A percentile compares a stretch with the other conserved stretches of the same genome.
phyloP scores from a whole-genome alignment of 1,140 invertebrate genomes.

The Homarus americanus region DNA sequence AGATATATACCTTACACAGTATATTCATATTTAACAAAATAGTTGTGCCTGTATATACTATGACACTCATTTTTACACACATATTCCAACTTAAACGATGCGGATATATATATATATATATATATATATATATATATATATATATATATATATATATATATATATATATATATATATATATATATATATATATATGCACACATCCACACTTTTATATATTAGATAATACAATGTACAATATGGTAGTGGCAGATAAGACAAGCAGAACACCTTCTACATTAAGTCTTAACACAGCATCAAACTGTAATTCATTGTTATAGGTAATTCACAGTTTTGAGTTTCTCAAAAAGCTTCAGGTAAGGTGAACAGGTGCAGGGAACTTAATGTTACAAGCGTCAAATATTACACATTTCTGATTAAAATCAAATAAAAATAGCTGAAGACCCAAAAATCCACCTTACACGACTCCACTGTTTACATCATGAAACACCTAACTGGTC shows the following conservation, averaged over 20 bases:
- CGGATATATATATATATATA: neutral
- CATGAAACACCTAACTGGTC: no score
- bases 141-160: constrained; percentile 13
- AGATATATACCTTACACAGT: neutral
- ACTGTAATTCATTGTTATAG: neutral
- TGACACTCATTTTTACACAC: neutral
- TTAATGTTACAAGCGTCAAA: no score
- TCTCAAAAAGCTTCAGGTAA: neutral
- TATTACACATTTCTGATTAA: no score
- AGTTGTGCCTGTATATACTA: neutral
- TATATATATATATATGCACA: neutral
- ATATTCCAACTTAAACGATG: neutral
- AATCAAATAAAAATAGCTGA: no score
- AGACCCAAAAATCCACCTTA: no score
- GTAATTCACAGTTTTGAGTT: neutral
- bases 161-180: neutral
- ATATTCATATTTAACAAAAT: neutral
- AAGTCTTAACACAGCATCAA: neutral
- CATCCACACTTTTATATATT: neutral
- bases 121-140: constrained; percentile 7
- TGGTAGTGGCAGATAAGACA: neutral
- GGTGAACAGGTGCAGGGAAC: neutral
- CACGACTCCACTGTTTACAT: no score
- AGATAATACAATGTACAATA: neutral
- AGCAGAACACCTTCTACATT: neutral